Evolutionary conservation across 2,113 vertebrate genomes (phyloP), one percentile per base, ranked within the genome.

Genomic region (Hippocampus zosterae): DNA sequence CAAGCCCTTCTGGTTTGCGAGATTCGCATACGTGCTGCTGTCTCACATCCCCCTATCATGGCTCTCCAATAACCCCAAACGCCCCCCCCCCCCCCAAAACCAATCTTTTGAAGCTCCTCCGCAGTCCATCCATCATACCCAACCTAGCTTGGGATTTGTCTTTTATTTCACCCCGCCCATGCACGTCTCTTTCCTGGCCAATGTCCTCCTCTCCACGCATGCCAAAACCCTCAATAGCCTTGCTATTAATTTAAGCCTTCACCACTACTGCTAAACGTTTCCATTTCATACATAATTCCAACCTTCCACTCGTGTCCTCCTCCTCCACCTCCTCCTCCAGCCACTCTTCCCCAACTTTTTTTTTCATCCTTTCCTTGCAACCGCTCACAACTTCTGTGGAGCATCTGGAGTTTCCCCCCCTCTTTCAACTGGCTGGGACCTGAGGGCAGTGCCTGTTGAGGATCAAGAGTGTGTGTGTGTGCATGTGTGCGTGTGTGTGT

Each of bases 121-220:
- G 57, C 70, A 76, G 72, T 82, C 80, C 84, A 90, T 90, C 85
- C 86, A 90, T 90, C 90, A 88, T 79, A 78, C 70, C 66, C 73
- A 56, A 73, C 67, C 68, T 53, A 70, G 75, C 69, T 74, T 23
- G 74, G 71, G 71, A 76, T 63, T 63, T 67, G 80, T 80, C 73
- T 69, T 71, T 66, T 67, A 10, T 75, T 67, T 75, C 69, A 72
- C 75, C 69, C 82, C 77, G 64, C 67, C 72, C 81, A 1, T 63
- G 60, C 56, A 65, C 72, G 74, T 65, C 70, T 55, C 40, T 37
- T 1, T 64, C 59, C 74, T 69, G 55, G 59, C 68, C 33, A 0
- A 71, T 62, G 55, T 72, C 75, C 76, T 77, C 66, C 70, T 65
- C 65, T 11, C n/a, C 67, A 76, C 75, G 44, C 52, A 19, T 73